These are phyloP conservation scores for Labeo rohita DNA, from an alignment of 2,113 vertebrate genomes.

Conservation along the genomic window DNA sequence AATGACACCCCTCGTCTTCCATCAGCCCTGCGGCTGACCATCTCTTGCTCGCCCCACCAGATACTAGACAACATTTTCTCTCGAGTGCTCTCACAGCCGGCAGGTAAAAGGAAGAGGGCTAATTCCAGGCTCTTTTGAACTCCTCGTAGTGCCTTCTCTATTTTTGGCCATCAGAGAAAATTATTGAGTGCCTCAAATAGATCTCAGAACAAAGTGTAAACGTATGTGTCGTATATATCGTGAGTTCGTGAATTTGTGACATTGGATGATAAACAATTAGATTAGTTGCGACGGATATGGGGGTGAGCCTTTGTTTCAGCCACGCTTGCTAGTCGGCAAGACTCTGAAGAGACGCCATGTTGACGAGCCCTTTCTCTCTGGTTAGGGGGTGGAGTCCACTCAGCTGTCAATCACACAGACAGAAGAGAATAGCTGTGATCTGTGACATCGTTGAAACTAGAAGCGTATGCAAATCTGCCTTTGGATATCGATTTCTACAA, in stretches of 20 bases:
- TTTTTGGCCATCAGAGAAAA: conserved; percentile 34
- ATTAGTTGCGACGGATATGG: not conserved
- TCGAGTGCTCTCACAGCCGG: conserved; percentile 32
- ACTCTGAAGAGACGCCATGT: conserved; percentile 20
- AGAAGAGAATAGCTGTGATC: conserved; percentile 25
- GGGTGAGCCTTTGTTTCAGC: conserved; percentile 39
- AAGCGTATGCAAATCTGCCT: conserved; percentile 1
- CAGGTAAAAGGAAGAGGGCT: conserved; percentile 38
- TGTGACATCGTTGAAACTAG: not conserved
- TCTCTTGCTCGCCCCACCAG: conserved; percentile 1
- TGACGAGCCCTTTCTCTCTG: conserved; percentile 1
- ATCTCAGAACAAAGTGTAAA: conserved; percentile 36
- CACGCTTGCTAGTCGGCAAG: not conserved
- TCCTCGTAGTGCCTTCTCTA: conserved; percentile 33
- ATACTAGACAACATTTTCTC: conserved; percentile 31
- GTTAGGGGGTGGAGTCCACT: conserved; percentile 13
- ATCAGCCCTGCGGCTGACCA: conserved; percentile 23
- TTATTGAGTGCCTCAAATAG: conserved; percentile 24
- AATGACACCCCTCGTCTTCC: conserved; percentile 26
- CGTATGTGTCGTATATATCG: not conserved
- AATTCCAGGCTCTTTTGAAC: conserved; percentile 40
- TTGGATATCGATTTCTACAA: not conserved
- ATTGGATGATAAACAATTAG: conserved; percentile 13
- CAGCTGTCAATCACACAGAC: conserved; percentile 32
- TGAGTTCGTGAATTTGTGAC: not conserved